These are phyloP conservation scores for Platysteira castanea DNA, from an alignment of 2,113 vertebrate genomes.

Conservation along the genomic window DNA sequence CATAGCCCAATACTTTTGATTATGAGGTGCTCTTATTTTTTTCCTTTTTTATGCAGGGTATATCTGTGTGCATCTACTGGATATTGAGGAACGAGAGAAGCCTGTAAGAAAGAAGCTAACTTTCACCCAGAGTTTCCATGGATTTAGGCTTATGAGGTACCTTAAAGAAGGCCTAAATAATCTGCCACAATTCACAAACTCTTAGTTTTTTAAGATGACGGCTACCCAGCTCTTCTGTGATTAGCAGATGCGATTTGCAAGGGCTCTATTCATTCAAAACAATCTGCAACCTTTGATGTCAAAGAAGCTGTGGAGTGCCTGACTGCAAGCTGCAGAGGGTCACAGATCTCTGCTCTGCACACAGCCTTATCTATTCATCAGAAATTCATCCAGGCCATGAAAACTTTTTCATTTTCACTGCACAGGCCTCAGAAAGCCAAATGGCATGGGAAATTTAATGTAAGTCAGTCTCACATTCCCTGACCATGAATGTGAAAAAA, in stretches of 20 bases:
- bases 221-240: not conserved
- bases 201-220: not conserved
- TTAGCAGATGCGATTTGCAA: constrained; percentile 38
- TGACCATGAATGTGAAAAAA: constrained; percentile 39
- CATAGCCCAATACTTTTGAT: not conserved
- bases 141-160: not conserved
- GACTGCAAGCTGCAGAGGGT: constrained; percentile 49
- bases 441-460: constrained; percentile 61
- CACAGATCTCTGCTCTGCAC: constrained; percentile 26
- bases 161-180: not conserved
- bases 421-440: constrained; percentile 48
- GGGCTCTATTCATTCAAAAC: constrained; percentile 66
- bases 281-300: constrained; percentile 70
- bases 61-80: not conserved
- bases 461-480: constrained; percentile 56
- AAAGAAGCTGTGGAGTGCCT: constrained; percentile 37
- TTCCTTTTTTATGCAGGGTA: accelerated
- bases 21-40: not conserved
- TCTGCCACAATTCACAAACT: not conserved
- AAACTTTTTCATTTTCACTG: constrained; percentile 56
- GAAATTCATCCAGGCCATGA: constrained; percentile 62
- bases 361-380: constrained; percentile 69
- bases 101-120: not conserved
- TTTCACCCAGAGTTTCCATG: no score
- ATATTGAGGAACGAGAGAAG: not conserved